Percentiles rank a stretch among this genome's conserved stretches.
phyloP scores from a whole-genome alignment of 2,113 vertebrate genomes.

The Vulpes lagopus region DNA sequence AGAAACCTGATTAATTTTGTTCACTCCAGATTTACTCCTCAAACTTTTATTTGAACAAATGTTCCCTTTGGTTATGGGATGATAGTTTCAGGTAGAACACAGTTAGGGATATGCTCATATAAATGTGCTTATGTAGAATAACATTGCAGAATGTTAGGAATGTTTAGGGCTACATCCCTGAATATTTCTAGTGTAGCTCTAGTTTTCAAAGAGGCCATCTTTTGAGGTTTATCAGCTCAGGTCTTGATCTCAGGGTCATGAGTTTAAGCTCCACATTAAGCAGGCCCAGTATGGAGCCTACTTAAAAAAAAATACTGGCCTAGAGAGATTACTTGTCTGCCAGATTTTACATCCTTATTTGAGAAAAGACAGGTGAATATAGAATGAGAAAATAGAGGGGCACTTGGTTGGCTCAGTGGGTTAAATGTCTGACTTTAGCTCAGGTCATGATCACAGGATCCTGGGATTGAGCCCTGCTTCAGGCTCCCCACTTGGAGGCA shows the following conservation, averaged over 20 bases:
- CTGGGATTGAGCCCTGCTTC: not conserved
- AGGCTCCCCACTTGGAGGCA: not conserved
- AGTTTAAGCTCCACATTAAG: not conserved
- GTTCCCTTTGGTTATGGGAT: not conserved
- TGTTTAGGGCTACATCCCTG: not conserved
- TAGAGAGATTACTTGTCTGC: not conserved
- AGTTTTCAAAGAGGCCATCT: not conserved
- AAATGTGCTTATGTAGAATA: not conserved
- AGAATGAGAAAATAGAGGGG: not conserved
- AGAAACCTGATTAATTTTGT: not conserved
- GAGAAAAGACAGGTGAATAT: not conserved
- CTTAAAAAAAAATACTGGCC: conserved; percentile 14
- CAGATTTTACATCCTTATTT: not conserved
- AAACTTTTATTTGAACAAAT: not conserved
- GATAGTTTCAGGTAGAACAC: not conserved
- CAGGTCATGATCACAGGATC: not conserved
- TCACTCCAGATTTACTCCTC: not conserved
- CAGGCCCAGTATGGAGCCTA: not conserved
- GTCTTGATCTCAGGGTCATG: not conserved
- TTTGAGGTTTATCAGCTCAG: not conserved
- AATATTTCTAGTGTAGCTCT: not conserved
- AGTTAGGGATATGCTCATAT: not conserved
- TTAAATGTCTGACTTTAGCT: not conserved
- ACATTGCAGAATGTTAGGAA: not conserved
- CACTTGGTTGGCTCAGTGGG: not conserved